These are phyloP conservation scores for Chrysemys picta DNA, from an alignment of 2,113 vertebrate species.

Conservation along the genomic window DNA sequence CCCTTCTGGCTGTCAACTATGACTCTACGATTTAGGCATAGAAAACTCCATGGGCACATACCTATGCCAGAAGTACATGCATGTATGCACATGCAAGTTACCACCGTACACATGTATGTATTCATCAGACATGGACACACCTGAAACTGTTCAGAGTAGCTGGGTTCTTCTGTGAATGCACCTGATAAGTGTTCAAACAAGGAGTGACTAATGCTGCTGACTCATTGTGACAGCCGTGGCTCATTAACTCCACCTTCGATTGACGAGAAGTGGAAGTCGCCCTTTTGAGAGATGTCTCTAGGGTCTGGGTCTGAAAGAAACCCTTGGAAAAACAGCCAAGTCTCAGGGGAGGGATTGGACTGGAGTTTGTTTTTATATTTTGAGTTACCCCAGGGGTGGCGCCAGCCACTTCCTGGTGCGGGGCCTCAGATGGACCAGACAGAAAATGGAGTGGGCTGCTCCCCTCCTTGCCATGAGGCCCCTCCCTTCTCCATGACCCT, in stretches of 20 bases:
- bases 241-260: conserved; percentile 32
- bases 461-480: no score
- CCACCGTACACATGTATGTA: accelerated
- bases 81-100: background rate
- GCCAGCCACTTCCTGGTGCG: no score
- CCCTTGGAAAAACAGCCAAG: background rate
- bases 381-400: background rate
- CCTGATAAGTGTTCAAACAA: background rate
- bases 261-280: background rate
- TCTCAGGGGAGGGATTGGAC: background rate
- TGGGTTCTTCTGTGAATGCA: background rate
- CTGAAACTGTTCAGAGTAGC: background rate
- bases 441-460: no score
- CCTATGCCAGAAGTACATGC: background rate
- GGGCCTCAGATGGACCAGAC: no score
- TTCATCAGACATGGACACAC: no score
- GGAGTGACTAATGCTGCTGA: background rate
- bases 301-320: background rate
- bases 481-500: no score
- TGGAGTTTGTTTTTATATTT: background rate
- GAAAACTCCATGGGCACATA: no score
- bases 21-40: no score
- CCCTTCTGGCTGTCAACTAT: background rate
- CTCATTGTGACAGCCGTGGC: background rate
- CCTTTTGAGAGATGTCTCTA: background rate